Base-by-base conservation (phyloP, 1,140 invertebrate genomes). In the Cyclargus thomasi region DNA sequence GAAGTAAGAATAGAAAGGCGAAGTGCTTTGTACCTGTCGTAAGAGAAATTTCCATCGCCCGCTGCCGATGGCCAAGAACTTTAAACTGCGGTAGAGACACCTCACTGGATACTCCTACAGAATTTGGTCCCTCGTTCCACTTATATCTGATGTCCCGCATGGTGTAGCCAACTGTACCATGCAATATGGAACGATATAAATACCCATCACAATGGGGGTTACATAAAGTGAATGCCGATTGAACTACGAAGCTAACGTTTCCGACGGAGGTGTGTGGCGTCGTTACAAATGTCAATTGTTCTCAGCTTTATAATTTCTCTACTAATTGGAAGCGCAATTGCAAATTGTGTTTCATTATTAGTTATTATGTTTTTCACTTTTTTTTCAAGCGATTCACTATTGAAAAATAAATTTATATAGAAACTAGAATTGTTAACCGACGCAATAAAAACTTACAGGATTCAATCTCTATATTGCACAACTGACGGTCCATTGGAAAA, bases 401-500 rank as follows among this genome's bases (percentile, higher is more conserved):
- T 64, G 53, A 36, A 64, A 53, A 47, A 36, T 53, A 64, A 64
- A 64, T 35, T 53, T 47, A 64, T 23, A 23, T 23, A 64, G 53
- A 57, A 57, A 59, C 23, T 66, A 20, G 2, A 65, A 35, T 20
- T 53, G 29, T 59, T 20, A 21, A 18, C 53, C 16, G 16, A 21
- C 39, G 18, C 39, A 63, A 11, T 21, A 79, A 82, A 83, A 93
- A 97, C 97, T 98, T 95, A 98, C 97, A 99, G 93, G 97, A 98
- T 94, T 99, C 97, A 77, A 99, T 98, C 93, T 99, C 97, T 82
- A 99, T 97, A 87, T 97, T 96, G 92, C 98, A 99, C 73, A 98
- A 92, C 91, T 99, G 98, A 83, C 97, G 95, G 90, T 99, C 98
- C 97, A 99, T 98, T 6, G 97, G 97, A 92, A 99, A 99, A 91